Evolutionary conservation across 2,797 vertebrate species (phyloP).

Genomic region (Onychomys torridus): DNA sequence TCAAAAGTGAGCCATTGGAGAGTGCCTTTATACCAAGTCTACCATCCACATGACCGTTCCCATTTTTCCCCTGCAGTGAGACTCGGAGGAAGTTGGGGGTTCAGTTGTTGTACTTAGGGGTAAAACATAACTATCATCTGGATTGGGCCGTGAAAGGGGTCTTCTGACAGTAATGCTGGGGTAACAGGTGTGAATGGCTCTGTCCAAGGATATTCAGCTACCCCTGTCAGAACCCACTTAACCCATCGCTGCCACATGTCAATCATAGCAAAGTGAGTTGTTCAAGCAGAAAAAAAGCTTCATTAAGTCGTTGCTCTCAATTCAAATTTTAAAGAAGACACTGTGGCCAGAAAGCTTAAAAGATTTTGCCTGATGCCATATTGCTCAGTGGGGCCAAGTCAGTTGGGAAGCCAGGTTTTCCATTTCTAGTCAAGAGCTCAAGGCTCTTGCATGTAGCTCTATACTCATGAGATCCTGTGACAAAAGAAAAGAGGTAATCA

Average conservation of each 20-base stretch:
- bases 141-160: neutral
- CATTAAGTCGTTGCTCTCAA: neutral
- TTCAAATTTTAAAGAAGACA: neutral
- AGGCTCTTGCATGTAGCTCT: fast-evolving
- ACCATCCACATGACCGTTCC: fast-evolving
- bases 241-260: neutral
- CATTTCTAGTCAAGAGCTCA: neutral
- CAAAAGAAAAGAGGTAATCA: neutral
- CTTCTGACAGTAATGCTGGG: neutral
- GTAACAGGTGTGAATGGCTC: neutral
- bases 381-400: too few relatives aligned
- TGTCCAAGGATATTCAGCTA: neutral
- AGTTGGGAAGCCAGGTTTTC: neutral
- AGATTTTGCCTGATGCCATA: neutral
- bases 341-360: neutral
- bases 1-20: neutral
- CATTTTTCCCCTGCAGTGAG: neutral
- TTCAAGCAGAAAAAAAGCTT: neutral
- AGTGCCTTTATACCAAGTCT: too few relatives aligned
- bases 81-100: neutral
- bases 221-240: neutral
- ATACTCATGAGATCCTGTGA: too few relatives aligned
- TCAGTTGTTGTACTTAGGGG: neutral
- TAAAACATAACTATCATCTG: neutral
- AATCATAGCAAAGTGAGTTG: neutral